A percentile compares a stretch with the other conserved stretches of the same genome.
phyloP scores from a whole-genome alignment of 2,797 vertebrate genomes.

The Diplodus sargus region DNA sequence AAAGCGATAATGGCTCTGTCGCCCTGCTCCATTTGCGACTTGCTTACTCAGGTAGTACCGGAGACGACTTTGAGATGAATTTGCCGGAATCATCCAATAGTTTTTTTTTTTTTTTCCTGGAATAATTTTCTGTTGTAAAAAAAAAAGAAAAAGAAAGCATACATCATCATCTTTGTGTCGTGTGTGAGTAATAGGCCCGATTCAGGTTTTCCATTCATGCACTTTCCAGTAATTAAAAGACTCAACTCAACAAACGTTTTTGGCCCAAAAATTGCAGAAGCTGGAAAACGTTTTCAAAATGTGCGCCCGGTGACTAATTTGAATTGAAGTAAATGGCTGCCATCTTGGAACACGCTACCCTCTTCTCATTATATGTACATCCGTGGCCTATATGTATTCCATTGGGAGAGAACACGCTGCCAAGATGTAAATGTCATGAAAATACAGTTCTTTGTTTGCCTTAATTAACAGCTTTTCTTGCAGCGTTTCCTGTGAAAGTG shows the following conservation, averaged over 20 bases:
- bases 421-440: background rate
- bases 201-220: background rate
- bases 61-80: no score
- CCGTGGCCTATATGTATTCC: no score
- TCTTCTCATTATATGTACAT: background rate
- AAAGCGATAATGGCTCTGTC: slow-evolving; percentile 16
- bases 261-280: background rate
- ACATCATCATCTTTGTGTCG: background rate
- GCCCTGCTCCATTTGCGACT: no score
- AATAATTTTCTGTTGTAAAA: background rate
- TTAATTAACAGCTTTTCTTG: background rate
- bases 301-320: background rate
- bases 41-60: no score
- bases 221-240: background rate
- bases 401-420: background rate
- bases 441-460: background rate
- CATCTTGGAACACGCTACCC: background rate
- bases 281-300: background rate
- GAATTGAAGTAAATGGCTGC: background rate
- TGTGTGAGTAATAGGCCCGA: background rate
- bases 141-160: background rate
- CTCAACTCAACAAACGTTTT: background rate
- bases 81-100: no score
- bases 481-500: background rate
- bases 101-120: no score